phyloP scores from a whole-genome alignment of 2,113 vertebrate species.

The Clinocottus analis region DNA sequence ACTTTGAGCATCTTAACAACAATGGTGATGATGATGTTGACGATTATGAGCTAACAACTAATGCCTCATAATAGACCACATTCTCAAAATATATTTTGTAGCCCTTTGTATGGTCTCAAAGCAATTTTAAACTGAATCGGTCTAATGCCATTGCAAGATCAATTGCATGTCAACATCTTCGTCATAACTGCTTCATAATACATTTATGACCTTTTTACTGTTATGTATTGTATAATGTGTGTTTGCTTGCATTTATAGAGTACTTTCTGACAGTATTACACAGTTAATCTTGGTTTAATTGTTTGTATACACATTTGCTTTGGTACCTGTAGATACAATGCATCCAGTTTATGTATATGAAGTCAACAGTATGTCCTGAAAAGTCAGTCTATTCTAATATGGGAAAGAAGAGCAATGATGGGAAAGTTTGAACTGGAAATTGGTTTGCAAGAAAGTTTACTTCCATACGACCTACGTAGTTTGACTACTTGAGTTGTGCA shows the following conservation, averaged over 20 bases:
- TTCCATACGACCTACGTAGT: too few species aligned
- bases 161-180: not conserved
- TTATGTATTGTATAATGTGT: not conserved
- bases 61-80: not conserved
- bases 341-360: not conserved
- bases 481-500: not conserved
- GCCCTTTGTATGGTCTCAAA: not conserved
- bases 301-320: not conserved
- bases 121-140: not conserved
- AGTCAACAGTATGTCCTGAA: not conserved
- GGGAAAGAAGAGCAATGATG: too few species aligned
- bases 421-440: not conserved
- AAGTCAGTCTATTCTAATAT: not conserved
- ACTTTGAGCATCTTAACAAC: conserved; percentile 2
- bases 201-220: not conserved
- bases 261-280: not conserved
- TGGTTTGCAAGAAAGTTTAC: not conserved
- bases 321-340: too few species aligned
- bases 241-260: not conserved
- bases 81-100: not conserved
- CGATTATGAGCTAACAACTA: not conserved
- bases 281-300: not conserved
- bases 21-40: not conserved
- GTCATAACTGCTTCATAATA: not conserved
- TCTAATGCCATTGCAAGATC: not conserved